Evolutionary conservation across 1,140 invertebrate species (phyloP), one percentile per base, ranked within the genome.

Genomic region (Ladona fulva): DNA sequence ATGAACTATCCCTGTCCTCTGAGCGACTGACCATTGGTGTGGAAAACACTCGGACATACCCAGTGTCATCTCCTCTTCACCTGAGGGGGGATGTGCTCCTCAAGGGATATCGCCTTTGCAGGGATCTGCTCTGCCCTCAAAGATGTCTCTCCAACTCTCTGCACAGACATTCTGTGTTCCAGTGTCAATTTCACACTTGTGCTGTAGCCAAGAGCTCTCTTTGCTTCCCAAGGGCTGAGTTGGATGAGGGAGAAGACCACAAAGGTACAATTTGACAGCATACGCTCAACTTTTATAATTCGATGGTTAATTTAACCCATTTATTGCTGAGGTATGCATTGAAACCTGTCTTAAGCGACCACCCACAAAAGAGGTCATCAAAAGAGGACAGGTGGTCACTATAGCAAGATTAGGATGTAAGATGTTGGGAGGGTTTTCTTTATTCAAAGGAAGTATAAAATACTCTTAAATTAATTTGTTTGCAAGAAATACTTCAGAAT

Each of bases 101-200:
- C 80, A 96, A 95, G 84, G 95, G 94, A 83, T 97, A 96, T 86
- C 91, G 14, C 74, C 25, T 24, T 25, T 75, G 25, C 78, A 19
- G 19, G 25, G 5, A 24, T 76, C 25, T 5, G 22, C 59, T 22
- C 42, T 66, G 22, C 42, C 25, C 24, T 74, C 25, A 77, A 59
- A 42, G 77, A 74, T n/a, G 12, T 77, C 59, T 77, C 52, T 74
- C n/a, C 7, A 37, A 37, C 77, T 77, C n/a, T 59, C 24, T 73
- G 81, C 16, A 81, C 81, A 25, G 91, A 74, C 89, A 91, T 81
- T 85, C 89, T 11, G 89, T 95, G 77, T 95, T 95, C 87, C 89
- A 91, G 75, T 92, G 91, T 82, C 92, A 97, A 90, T 96, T 97
- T 86, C 95, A 97, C 86, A 97, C 95, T 0, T 97, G 95, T 85